These are phyloP conservation scores for Distichodus sexfasciatus DNA, from an alignment of 2,797 vertebrate genomes.

Conservation along the genomic window DNA sequence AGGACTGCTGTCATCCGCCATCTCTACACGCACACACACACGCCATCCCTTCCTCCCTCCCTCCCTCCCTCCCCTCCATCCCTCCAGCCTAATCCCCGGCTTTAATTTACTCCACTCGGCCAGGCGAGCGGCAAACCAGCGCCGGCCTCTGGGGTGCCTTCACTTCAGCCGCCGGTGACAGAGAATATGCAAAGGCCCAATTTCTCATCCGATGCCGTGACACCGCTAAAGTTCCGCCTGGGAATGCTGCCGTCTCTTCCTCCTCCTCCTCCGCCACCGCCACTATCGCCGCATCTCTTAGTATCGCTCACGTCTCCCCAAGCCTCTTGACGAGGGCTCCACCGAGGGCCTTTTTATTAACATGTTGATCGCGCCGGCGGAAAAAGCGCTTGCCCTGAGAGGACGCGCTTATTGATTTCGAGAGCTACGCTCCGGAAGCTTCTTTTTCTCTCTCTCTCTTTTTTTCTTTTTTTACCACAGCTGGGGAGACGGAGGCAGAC, in stretches of 20 bases:
- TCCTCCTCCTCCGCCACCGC: neutral
- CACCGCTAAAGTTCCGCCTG: slow-evolving; percentile 83
- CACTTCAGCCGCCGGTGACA: slow-evolving; percentile 89
- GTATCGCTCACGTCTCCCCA: slow-evolving; percentile 82
- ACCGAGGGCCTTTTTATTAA: slow-evolving; percentile 79
- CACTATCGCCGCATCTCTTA: slow-evolving; percentile 80
- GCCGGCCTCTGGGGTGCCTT: slow-evolving; percentile 91
- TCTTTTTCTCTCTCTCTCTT: slow-evolving; percentile 17
- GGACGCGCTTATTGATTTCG: slow-evolving; percentile 74
- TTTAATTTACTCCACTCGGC: slow-evolving; percentile 95
- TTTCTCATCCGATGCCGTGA: slow-evolving; percentile 92
- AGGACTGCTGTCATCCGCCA: slow-evolving; percentile 87
- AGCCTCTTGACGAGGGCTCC: slow-evolving; percentile 86
- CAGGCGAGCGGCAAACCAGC: slow-evolving; percentile 82
- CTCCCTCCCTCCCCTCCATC: no score
- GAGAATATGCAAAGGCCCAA: slow-evolving; percentile 93
- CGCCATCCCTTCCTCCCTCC: no score
- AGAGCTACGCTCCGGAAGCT: slow-evolving; percentile 63
- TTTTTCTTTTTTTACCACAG: no score
- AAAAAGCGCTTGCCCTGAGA: slow-evolving; percentile 62
- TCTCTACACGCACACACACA: no score
- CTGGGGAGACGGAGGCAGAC: slow-evolving; percentile 43
- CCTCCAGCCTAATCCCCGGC: slow-evolving; percentile 84
- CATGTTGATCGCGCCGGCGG: slow-evolving; percentile 75
- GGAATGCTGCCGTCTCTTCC: slow-evolving; percentile 67